Evolutionary conservation across 2,888 invertebrate genomes (phyloP).

Genomic region (Melieria crassipennis): DNA sequence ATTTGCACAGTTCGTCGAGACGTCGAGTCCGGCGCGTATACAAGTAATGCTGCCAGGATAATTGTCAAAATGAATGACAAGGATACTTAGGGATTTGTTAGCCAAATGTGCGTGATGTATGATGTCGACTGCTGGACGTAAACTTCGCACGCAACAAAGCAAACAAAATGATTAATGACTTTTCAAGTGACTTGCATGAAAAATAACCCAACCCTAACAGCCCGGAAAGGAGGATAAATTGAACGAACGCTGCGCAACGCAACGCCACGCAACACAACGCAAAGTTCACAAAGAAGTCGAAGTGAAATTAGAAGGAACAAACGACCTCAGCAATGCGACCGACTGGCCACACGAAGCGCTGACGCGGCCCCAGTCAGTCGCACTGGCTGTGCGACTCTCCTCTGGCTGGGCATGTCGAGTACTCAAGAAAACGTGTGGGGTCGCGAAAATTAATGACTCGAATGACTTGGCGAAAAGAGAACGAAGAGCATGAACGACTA

Average conservation of each 20-base stretch:
- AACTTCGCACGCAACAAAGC: conserved; percentile 26
- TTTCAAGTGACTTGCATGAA: conserved; percentile 64
- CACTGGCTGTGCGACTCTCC: conserved; percentile 6
- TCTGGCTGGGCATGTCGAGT: not conserved
- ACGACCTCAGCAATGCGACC: conserved; percentile 23
- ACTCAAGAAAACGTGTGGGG: conserved; percentile 50
- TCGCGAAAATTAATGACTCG: conserved; percentile 61
- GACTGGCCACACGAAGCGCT: conserved; percentile 15
- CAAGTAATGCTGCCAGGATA: conserved; percentile 35
- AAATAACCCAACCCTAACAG: conserved; percentile 45
- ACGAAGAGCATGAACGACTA: conserved; percentile 1
- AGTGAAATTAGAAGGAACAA: conserved; percentile 32
- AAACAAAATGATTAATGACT: conserved; percentile 63
- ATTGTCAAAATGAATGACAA: conserved; percentile 48
- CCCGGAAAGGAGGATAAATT: not conserved
- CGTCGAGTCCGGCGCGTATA: not conserved
- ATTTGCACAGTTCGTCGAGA: too few relatives aligned
- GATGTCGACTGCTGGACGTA: conserved; percentile 38
- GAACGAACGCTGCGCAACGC: conserved; percentile 14
- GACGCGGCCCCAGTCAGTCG: conserved; percentile 11
- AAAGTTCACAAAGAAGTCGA: conserved; percentile 19
- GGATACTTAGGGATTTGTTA: conserved; percentile 44
- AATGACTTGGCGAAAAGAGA: conserved; percentile 49
- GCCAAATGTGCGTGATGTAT: conserved; percentile 44
- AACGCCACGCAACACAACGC: conserved; percentile 17